Conservation (phyloP, 2,113 vertebrate genomes). For the Puma concolor region DNA sequence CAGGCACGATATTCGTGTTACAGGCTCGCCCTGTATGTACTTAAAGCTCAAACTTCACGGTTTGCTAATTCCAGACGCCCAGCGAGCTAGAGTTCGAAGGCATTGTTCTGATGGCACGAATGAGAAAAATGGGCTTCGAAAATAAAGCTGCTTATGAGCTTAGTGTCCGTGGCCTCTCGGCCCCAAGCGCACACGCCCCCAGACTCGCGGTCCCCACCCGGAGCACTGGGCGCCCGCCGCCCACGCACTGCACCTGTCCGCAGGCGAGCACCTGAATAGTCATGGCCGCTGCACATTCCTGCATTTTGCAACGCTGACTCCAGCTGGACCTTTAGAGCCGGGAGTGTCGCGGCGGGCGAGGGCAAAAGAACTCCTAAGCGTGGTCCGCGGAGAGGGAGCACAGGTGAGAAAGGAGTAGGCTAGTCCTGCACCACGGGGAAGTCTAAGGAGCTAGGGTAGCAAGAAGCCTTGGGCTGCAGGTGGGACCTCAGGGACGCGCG, state of each 20-base stretch:
- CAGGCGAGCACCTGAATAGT: not conserved
- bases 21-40: not conserved
- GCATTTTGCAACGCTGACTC: not conserved
- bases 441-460: not conserved
- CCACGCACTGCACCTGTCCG: not conserved
- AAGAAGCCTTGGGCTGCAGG: not conserved
- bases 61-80: not conserved
- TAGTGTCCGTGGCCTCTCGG: not conserved
- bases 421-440: not conserved
- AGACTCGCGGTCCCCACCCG: no score
- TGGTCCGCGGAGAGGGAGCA: not conserved
- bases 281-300: not conserved
- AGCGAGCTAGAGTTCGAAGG: not conserved
- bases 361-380: not conserved
- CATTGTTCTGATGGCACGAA: not conserved
- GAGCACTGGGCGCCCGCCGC: not conserved
- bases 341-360: not conserved
- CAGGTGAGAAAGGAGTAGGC: not conserved
- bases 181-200: rapidly evolving
- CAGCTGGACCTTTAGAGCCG: not conserved
- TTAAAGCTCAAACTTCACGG: not conserved
- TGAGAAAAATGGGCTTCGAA: not conserved
- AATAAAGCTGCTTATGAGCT: not conserved
- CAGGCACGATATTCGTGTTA: no score
- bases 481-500: not conserved